These are phyloP conservation scores for Onthophagus sagittarius DNA, from an alignment of 2,888 invertebrate species.

Conservation along the genomic window DNA sequence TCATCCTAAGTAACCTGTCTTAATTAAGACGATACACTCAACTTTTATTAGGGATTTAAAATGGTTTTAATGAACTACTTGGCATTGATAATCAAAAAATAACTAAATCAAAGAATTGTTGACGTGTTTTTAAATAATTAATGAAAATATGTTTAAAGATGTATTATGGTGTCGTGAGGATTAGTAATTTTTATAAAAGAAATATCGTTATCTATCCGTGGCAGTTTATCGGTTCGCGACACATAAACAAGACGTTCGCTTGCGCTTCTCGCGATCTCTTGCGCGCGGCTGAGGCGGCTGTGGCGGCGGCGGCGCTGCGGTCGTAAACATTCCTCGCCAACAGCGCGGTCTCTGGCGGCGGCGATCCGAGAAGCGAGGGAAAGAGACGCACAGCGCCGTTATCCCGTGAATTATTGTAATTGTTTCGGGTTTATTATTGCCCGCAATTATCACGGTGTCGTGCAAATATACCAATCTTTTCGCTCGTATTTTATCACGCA, in stretches of 20 bases:
- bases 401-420: slow-evolving; percentile 23
- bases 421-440: slow-evolving; percentile 20
- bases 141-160: slow-evolving; percentile 22
- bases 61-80: slow-evolving; percentile 37
- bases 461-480: slow-evolving; percentile 8
- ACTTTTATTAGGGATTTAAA: too few species aligned
- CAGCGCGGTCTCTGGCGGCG: slow-evolving; percentile 8
- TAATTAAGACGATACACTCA: slow-evolving; percentile 40
- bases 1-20: slow-evolving; percentile 37
- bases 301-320: neutral
- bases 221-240: slow-evolving; percentile 30
- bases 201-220: slow-evolving; percentile 32
- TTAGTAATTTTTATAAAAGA: slow-evolving; percentile 26
- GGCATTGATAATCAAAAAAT: slow-evolving; percentile 19
- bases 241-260: slow-evolving; percentile 22
- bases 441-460: slow-evolving; percentile 7
- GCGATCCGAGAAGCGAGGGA: too few species aligned
- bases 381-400: slow-evolving; percentile 10
- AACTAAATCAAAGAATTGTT: neutral
- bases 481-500: neutral
- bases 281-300: slow-evolving; percentile 6
- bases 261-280: neutral
- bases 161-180: slow-evolving; percentile 20
- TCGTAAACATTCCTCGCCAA: slow-evolving; percentile 11
- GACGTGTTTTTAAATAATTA: neutral